Percentiles rank a stretch among this genome's conserved stretches.
Conservation (phyloP, 1,140 invertebrate species). For the Drosophila tani region DNA sequence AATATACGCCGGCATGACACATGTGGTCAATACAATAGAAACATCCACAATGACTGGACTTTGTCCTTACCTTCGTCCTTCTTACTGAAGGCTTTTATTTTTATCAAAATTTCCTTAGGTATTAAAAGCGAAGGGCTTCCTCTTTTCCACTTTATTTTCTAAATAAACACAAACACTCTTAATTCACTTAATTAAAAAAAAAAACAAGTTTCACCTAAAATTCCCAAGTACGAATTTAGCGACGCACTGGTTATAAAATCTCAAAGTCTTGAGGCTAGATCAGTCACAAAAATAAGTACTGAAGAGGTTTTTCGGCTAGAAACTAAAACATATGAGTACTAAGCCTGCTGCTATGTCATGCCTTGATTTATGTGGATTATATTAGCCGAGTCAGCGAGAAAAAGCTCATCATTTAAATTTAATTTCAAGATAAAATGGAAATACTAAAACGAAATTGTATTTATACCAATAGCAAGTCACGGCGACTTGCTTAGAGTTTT, state of each 20-base stretch:
- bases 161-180: no score
- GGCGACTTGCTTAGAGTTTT: neutral
- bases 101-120: no score
- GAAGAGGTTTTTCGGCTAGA: neutral
- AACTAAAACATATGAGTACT: neutral
- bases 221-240: neutral
- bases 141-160: no score
- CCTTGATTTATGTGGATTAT: no score
- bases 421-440: no score
- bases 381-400: no score
- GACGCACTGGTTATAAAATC: no score
- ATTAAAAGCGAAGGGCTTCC: no score
- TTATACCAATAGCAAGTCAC: neutral
- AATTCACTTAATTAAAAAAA: no score
- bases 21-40: neutral
- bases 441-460: no score
- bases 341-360: no score
- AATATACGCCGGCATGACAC: slow-evolving; percentile 1
- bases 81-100: neutral
- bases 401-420: no score
- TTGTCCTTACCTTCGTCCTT: neutral
- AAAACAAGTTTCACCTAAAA: neutral
- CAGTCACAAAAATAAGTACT: neutral
- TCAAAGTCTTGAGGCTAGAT: neutral
- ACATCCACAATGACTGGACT: neutral